phyloP scores from a whole-genome alignment of 2,113 vertebrate species.

The Nanorana parkeri region DNA sequence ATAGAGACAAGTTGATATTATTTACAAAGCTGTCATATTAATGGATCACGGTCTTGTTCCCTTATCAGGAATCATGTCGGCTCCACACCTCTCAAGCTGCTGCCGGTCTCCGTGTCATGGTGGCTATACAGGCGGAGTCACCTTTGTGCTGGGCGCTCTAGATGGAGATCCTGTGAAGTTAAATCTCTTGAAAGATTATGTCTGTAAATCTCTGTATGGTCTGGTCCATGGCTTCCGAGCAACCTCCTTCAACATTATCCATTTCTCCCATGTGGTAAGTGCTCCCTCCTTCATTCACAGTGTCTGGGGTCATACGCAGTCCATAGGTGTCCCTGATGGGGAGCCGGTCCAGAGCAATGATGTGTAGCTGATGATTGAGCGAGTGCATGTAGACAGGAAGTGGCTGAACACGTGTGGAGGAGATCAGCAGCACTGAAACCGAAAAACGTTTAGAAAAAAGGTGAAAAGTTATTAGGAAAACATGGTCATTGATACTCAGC shows the following conservation, averaged over 20 bases:
- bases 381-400: no score
- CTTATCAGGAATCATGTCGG: conserved; percentile 9
- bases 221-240: conserved; percentile 8
- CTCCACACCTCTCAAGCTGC: background rate
- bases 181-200: background rate
- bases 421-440: no score
- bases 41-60: background rate
- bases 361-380: no score
- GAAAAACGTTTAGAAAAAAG: no score
- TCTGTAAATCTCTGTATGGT: conserved; percentile 20
- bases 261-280: conserved; percentile 51
- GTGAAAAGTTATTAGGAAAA: no score
- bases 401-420: no score
- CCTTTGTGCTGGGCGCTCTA: conserved; percentile 52
- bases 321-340: no score
- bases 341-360: no score
- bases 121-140: background rate
- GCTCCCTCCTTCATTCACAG: background rate
- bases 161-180: conserved; percentile 38
- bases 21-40: no score
- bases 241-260: conserved; percentile 33
- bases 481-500: no score
- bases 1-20: background rate
- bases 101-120: background rate
- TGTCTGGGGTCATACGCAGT: no score